These are phyloP conservation scores for Hydropotes inermis DNA, from an alignment of 2,113 vertebrate species.

Conservation along the genomic window DNA sequence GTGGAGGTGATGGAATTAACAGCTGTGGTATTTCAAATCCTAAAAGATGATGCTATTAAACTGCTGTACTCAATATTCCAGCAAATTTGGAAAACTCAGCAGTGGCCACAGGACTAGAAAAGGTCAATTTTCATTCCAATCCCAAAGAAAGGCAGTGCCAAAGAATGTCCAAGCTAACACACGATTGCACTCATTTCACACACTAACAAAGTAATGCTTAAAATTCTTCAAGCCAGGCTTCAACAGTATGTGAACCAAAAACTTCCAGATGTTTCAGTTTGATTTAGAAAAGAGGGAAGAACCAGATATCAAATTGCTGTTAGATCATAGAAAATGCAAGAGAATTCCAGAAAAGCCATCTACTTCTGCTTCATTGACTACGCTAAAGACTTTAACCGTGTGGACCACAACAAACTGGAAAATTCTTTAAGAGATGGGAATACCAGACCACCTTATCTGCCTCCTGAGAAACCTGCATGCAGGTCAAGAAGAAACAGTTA, in stretches of 20 bases:
- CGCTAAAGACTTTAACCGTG: rapidly evolving
- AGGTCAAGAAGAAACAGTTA: background rate
- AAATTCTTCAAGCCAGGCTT: background rate
- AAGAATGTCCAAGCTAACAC: background rate
- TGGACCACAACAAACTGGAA: background rate
- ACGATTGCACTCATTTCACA: background rate
- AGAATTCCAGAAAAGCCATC: background rate
- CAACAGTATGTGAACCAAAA: background rate
- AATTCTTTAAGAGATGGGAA: background rate
- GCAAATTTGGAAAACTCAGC: background rate
- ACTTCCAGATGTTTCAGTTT: background rate
- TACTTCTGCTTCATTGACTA: background rate
- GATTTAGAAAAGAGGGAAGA: background rate
- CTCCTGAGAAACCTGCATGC: background rate
- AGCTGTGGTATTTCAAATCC: background rate
- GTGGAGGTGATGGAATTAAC: background rate
- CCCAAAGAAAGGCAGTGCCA: background rate
- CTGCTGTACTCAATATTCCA: background rate
- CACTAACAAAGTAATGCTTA: background rate
- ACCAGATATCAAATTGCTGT: background rate
- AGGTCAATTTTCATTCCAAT: background rate
- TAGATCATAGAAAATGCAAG: background rate
- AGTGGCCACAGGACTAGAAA: background rate
- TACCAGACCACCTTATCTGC: background rate
- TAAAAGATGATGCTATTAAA: background rate